Base-by-base conservation (phyloP, 2,113 vertebrate species). In the Percina caprodes region DNA sequence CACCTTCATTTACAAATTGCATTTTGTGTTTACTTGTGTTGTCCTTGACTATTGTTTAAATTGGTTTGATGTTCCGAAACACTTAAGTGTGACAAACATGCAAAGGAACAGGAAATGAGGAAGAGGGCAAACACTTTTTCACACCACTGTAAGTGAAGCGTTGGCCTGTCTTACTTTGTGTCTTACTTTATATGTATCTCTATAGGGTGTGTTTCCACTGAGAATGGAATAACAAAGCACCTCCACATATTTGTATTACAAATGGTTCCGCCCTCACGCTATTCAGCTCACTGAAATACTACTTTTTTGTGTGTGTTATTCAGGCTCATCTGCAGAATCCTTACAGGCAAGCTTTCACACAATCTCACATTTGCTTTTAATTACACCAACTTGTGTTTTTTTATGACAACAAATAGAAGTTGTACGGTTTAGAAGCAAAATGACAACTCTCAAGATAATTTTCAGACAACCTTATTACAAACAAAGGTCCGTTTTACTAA, bases 361-460 rank as follows among this genome's bases (percentile, higher is more conserved):
- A 54, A 56, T 55, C 67, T 72, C 68, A 81, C 42, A 82, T 78
- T 74, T 86, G 63, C 68, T 82, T 86, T 51, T 63, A 62, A 35
- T 74, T 79, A 74, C 58, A 65, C 15, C 19, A 24, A 21, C 30
- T 21, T 9, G 1, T 66, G 35, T 10, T 39, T 19, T 73, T 77
- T 67, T 66, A 39, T 52, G 33, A 66, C 52, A 66, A 52, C n/a
- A 71, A 54, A 68, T 62, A 19, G 16, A 69, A 67, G 33, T 51
- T 72, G 15, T 52, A 33, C 15, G n/a, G 10, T 58, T 60, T 51
- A n/a, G 48, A 77, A 49, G 26, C 66, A 9, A 79, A 79, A 75
- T 42, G 63, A 73, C 59, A 74, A 61, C 76, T n/a, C 8, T 51
- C 26, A 49, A 30, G 42, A 52, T 10, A 30, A 14, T 23, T 33